Base-by-base conservation (phyloP, 2,797 vertebrate species). In the Echeneis naucrates region DNA sequence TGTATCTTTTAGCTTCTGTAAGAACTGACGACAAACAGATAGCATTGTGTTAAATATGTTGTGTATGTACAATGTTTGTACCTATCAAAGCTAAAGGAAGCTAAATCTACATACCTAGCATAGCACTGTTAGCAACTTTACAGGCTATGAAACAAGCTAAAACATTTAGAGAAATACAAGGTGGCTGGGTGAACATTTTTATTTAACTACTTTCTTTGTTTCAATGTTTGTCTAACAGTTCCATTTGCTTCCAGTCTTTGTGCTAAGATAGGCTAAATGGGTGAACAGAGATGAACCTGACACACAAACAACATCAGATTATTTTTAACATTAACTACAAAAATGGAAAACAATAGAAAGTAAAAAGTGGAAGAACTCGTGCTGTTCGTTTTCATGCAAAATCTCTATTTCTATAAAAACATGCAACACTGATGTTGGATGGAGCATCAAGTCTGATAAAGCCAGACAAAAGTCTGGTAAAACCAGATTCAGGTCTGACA, bases 391-490 rank as follows among this genome's bases (percentile, higher is more conserved):
- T 2, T 62, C 75, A 83, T 85, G 85, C 77, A 63, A 27, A 64
- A 8, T 0, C 12, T 1, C 62, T 38, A 60, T 33, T 3, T 55
- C 5, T 47, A 24, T 56, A 68, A 60, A 45, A 74, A 63, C 79
- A 87, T 82, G 71, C 77, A 57, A 60, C 72, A 66, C 47, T 21
- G 30, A 62, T 32, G 14, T 4, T n/a, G n/a, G n/a, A n/a, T n/a
- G n/a, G 16, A 19, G 35, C 32, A 10, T 35, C 21, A 42, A 53
- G 19, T 30, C 10, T 52, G 35, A 63, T 14, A 1, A n/a, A n/a
- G n/a, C n/a, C n/a, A n/a, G n/a, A n/a, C n/a, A n/a, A n/a, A n/a
- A n/a, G n/a, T n/a, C n/a, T n/a, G n/a, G n/a, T n/a, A n/a, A n/a
- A n/a, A n/a, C n/a, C n/a, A n/a, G n/a, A n/a, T n/a, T n/a, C n/a